Evolutionary conservation across 2,888 invertebrate genomes (phyloP), one percentile per base, ranked within the genome.

Genomic region (Neoitamus cyanurus): DNA sequence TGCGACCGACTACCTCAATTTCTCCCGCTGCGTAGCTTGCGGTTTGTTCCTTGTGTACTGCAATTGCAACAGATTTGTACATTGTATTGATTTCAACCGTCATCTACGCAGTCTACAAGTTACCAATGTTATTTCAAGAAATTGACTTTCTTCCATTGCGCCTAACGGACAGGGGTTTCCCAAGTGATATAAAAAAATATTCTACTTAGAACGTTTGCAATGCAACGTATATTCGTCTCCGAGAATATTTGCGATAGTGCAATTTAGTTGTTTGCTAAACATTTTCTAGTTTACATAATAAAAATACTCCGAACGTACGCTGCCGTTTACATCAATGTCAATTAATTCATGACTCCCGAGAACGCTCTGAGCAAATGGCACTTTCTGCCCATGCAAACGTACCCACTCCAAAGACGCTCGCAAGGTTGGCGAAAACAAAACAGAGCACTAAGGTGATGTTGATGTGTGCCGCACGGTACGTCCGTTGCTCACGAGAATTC

Each of bases 251-350:
- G 58, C 58, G 15, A 58, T 58, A 58, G 58, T 58, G 58, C 70
- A 70, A 70, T 70, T 70, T 70, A 70, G n/a, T 31, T 70, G 70
- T 70, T 70, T 70, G 31, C 70, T 70, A 70, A 70, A 70, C 70
- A 70, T 70, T 70, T 70, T 6, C 15, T 13, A 13, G 25, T 15
- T 70, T 70, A 31, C 70, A 70, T 70, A 70, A 70, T 13, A 70
- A 70, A 70, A 70, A 30, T 70, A 70, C 70, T 11, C 13, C 30
- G n/a, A 31, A 31, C 70, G 25, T 58, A 58, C 58, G 11, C 25
- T 58, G 25, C 58, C 15, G 58, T 9, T 20, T 58, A 20, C 58
- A 58, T 31, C 70, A 70, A 15, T 70, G 70, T 70, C 31, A 70
- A 70, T 31, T 70, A 70, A 70, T 70, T 70, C 70, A 70, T 31